Percentiles rank a stretch among this genome's conserved stretches.
phyloP scores from a whole-genome alignment of 1,140 invertebrate species.

The Drosophila watanabei region DNA sequence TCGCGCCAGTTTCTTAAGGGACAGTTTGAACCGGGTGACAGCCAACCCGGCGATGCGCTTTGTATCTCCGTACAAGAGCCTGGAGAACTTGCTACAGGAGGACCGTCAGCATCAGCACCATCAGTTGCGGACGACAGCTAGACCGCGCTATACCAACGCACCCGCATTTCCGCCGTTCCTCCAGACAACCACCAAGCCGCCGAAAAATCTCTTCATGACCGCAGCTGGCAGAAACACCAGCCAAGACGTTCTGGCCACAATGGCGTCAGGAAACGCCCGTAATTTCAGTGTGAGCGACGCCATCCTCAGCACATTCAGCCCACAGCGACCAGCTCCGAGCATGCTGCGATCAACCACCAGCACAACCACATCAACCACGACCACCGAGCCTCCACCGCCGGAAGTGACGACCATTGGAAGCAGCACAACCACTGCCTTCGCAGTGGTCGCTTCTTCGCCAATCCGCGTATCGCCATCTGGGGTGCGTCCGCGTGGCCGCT shows the following conservation, averaged over 20 bases:
- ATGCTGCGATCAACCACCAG: slow-evolving; percentile 37
- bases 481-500: slow-evolving; percentile 65
- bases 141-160: slow-evolving; percentile 52
- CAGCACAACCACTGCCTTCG: slow-evolving; percentile 41
- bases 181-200: slow-evolving; percentile 64
- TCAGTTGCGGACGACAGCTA: slow-evolving; percentile 46
- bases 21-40: slow-evolving; percentile 68
- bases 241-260: slow-evolving; percentile 57
- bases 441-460: slow-evolving; percentile 57
- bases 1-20: slow-evolving; percentile 67
- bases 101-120: slow-evolving; percentile 51
- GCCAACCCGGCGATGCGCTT: slow-evolving; percentile 64
- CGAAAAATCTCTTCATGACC: slow-evolving; percentile 59
- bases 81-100: slow-evolving; percentile 78
- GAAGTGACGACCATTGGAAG: slow-evolving; percentile 23
- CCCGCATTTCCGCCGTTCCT: slow-evolving; percentile 34
- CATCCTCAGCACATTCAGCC: slow-evolving; percentile 69
- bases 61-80: slow-evolving; percentile 83
- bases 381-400: slow-evolving; percentile 10
- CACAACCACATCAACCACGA: slow-evolving; percentile 40
- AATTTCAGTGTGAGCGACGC: slow-evolving; percentile 80
- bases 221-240: slow-evolving; percentile 53
- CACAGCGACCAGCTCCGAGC: slow-evolving; percentile 31
- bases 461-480: slow-evolving; percentile 45
- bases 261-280: slow-evolving; percentile 52